phyloP scores from a whole-genome alignment of 1,140 invertebrate genomes.

The Zeugodacus cucurbitae region DNA sequence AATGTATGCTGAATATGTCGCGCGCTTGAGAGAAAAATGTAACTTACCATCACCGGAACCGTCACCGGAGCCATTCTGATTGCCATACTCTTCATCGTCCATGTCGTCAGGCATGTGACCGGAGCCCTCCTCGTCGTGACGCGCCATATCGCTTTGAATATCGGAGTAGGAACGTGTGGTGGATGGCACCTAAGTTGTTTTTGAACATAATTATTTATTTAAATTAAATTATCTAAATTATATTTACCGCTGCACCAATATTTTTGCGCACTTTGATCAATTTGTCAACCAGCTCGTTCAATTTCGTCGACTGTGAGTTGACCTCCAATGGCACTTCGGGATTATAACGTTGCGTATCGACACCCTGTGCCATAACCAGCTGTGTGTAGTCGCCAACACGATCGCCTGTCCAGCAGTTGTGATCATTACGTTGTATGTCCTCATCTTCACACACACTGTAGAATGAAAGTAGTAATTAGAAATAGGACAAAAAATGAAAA shows the following conservation, averaged over 20 bases:
- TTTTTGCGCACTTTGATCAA: slow-evolving; percentile 61
- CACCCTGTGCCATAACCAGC: slow-evolving; percentile 52
- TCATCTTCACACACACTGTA: slow-evolving; percentile 62
- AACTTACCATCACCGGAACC: slow-evolving; percentile 61
- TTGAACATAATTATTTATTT: too few species aligned
- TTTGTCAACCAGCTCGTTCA: slow-evolving; percentile 62
- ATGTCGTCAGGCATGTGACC: slow-evolving; percentile 53
- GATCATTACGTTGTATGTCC: slow-evolving; percentile 55
- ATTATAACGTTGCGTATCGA: slow-evolving; percentile 62
- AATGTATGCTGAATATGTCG: background rate
- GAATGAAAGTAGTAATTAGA: background rate
- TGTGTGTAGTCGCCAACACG: slow-evolving; percentile 63
- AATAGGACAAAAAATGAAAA: background rate
- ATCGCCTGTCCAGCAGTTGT: slow-evolving; percentile 64
- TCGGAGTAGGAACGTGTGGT: slow-evolving; percentile 48
- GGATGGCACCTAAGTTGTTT: slow-evolving; percentile 51
- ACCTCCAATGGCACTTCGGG: slow-evolving; percentile 60
- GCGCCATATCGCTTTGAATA: slow-evolving; percentile 63
- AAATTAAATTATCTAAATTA: too few species aligned
- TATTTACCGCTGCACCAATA: slow-evolving; percentile 59
- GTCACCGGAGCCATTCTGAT: slow-evolving; percentile 58
- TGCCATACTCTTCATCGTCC: slow-evolving; percentile 59
- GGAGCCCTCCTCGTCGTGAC: slow-evolving; percentile 60
- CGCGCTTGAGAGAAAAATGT: too few species aligned
- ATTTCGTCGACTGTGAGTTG: slow-evolving; percentile 50